phyloP scores from a whole-genome alignment of 2,888 invertebrate genomes.

The Amphipyra berbera region DNA sequence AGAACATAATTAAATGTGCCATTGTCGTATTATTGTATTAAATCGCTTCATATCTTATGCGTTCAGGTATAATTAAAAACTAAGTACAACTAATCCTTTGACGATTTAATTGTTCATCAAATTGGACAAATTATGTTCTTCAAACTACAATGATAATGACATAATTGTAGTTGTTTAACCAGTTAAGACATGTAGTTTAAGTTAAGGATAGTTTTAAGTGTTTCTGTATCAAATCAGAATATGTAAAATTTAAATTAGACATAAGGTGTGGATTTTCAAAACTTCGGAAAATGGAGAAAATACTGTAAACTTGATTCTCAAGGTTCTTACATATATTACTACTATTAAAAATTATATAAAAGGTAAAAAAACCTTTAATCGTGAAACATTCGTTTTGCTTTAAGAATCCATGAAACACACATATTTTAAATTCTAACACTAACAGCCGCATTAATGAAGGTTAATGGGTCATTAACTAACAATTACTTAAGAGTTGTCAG shows the following conservation, averaged over 20 bases:
- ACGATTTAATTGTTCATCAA: slow-evolving; percentile 47
- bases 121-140: slow-evolving; percentile 61
- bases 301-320: no score
- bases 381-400: no score
- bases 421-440: no score
- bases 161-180: slow-evolving; percentile 64
- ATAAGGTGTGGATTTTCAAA: no score
- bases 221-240: not conserved
- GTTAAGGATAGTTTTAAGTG: slow-evolving; percentile 5
- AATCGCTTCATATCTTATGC: slow-evolving; percentile 5
- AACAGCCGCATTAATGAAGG: no score
- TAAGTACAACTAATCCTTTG: slow-evolving; percentile 42
- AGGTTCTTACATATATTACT: no score
- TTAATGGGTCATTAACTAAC: no score
- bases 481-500: no score
- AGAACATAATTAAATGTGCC: slow-evolving; percentile 14
- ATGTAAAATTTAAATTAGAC: not conserved
- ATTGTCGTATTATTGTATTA: slow-evolving; percentile 6
- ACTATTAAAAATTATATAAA: no score
- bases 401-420: no score
- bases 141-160: slow-evolving; percentile 65
- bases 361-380: no score
- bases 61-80: slow-evolving; percentile 38
- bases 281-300: no score
- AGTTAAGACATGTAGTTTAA: slow-evolving; percentile 29